Evolutionary conservation across 2,888 invertebrate species (phyloP), one percentile per base, ranked within the genome.

Genomic region (Stratiomys singularior): DNA sequence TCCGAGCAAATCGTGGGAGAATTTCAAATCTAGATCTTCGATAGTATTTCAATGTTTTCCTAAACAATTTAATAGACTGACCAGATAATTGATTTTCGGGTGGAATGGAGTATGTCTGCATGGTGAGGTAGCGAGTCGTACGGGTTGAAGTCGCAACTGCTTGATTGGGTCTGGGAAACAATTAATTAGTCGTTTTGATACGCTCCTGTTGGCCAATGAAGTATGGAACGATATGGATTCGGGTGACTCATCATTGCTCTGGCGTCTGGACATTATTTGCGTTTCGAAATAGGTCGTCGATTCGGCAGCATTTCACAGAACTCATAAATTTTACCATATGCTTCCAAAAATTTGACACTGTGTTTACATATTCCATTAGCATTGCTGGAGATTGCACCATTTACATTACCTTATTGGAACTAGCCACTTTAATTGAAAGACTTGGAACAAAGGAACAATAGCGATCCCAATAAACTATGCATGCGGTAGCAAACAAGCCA

Each of bases 11-110:
- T 74, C 74, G 58, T 74, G 74, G 74, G 74, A 74, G 58, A 74
- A 58, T 74, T 74, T 23, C 60, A 21, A 58, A 74, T 74, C 30
- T 37, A 60, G 58, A 74, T 74, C 74, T 74, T 58, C 21, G 27
- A 74, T 28, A 27, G 37, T 37, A 9, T 21, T 15, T 47, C 46
- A 18, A 13, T 11, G 1, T 9, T 56, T 25, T 30, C 27, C 21
- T 13, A n/a, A 23, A 37, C 30, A n/a, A 60, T 74, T 74, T 74
- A 72, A 74, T 74, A 74, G 58, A 60, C 60, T 74, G 58, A 60
- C 74, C 74, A 74, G 21, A 72, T 72, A 72, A 72, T 72, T 72
- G 71, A 72, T 72, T 64, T 47, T 72, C 28, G 27, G 74, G 15
- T 60, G 60, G 60, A 74, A 60, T 56, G 3, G 15, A 52, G 15